A percentile compares a stretch with the other conserved stretches of the same genome.
Conservation (phyloP, 2,113 vertebrate species). For the Choloepus hoffmanni region DNA sequence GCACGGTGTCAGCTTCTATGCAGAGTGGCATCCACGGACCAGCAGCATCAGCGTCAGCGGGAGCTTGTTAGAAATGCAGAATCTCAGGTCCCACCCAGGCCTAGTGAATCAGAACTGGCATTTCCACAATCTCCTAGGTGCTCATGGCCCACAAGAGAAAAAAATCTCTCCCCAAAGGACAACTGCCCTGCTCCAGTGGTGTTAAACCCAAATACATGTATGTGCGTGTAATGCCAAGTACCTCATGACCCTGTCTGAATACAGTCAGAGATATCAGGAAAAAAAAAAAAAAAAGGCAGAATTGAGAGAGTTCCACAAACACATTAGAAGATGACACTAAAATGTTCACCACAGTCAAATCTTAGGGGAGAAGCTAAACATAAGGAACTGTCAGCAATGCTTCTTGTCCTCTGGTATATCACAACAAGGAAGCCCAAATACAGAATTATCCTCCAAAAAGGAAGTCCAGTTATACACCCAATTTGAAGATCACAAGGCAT, state of each 20-base stretch:
- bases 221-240: neutral
- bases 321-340: constrained; percentile 41
- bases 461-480: neutral
- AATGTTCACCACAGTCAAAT: constrained; percentile 9
- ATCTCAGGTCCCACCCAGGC: neutral
- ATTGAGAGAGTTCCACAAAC: constrained; percentile 4
- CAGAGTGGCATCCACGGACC: neutral
- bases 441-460: neutral
- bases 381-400: neutral
- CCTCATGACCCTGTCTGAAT: neutral
- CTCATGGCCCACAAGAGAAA: neutral
- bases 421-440: constrained; percentile 1
- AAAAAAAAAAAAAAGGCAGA: neutral
- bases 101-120: neutral
- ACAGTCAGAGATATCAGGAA: neutral
- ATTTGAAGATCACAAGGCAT: constrained; percentile 26
- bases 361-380: neutral
- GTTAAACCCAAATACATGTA: neutral
- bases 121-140: neutral
- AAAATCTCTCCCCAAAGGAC: neutral
- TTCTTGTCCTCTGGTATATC: neutral
- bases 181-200: neutral
- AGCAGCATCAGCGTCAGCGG: accelerated
- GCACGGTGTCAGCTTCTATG: neutral
- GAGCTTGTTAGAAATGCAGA: neutral